A percentile compares a stretch with the other conserved stretches of the same genome.
Evolutionary conservation across 2,888 invertebrate species (phyloP).

Genomic region (Melanargia galathea): DNA sequence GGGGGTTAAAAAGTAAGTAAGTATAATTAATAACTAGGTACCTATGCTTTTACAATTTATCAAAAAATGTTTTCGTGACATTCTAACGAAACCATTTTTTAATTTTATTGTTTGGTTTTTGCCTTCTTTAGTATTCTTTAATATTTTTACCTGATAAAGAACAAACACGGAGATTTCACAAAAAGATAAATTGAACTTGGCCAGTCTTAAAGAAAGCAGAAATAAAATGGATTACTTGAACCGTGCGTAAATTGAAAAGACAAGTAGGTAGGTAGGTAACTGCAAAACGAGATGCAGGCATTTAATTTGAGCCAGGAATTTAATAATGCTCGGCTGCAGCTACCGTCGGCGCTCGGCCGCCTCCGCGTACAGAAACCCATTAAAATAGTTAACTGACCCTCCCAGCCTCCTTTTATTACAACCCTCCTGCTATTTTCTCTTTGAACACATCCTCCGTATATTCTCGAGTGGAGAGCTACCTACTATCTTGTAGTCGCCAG

Average conservation of each 20-base stretch:
- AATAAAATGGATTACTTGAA: slow-evolving; percentile 4
- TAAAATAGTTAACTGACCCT: slow-evolving; percentile 44
- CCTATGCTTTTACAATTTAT: too few species aligned
- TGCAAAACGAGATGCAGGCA: slow-evolving; percentile 34
- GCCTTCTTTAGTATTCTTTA: too few species aligned
- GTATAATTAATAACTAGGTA: too few species aligned
- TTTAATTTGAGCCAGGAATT: slow-evolving; percentile 40
- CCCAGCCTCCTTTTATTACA: slow-evolving; percentile 24
- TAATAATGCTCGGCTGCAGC: slow-evolving; percentile 39
- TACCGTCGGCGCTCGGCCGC: slow-evolving; percentile 13
- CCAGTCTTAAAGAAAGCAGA: background rate
- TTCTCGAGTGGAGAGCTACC: background rate
- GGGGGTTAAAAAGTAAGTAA: too few species aligned
- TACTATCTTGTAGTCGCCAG: background rate
- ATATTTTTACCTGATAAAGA: too few species aligned
- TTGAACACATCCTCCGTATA: slow-evolving; percentile 11
- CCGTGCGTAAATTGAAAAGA: slow-evolving; percentile 7
- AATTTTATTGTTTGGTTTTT: too few species aligned
- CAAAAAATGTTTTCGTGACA: too few species aligned
- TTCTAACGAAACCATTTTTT: too few species aligned
- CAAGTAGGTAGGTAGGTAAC: slow-evolving; percentile 22
- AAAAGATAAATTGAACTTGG: background rate
- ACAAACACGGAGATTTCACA: too few species aligned
- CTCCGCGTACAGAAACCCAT: slow-evolving; percentile 34
- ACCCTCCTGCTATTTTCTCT: slow-evolving; percentile 18